phyloP scores from a whole-genome alignment of 2,797 vertebrate species.

The Clarias pachynema region DNA sequence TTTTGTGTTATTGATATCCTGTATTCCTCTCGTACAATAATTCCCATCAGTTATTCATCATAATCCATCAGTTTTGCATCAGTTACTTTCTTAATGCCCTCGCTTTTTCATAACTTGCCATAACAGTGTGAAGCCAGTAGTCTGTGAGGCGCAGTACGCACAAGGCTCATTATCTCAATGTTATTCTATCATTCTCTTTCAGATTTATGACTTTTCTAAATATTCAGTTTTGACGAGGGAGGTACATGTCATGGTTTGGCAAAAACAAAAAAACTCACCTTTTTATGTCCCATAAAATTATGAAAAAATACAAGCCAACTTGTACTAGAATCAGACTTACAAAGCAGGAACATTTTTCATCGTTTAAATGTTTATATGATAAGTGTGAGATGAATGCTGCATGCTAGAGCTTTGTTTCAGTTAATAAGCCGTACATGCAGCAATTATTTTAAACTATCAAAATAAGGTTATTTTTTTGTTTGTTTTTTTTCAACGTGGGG shows the following conservation, averaged over 20 bases:
- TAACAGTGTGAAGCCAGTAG: neutral
- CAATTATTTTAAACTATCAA: neutral
- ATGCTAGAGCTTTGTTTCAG: too few species aligned
- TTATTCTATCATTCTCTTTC: neutral
- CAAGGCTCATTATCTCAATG: neutral
- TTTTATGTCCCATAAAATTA: too few species aligned
- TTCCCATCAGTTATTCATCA: conserved; percentile 1
- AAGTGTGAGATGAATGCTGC: neutral
- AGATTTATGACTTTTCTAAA: neutral
- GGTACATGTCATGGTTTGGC: neutral
- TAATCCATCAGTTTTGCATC: conserved; percentile 9
- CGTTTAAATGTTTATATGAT: neutral
- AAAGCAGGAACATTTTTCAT: neutral
- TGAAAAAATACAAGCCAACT: neutral
- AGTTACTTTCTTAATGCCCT: neutral
- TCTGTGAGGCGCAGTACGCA: neutral
- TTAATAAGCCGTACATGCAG: neutral
- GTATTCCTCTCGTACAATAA: neutral
- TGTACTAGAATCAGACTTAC: neutral
- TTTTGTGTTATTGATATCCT: neutral
- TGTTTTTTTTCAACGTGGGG: too few species aligned
- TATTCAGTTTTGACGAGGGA: neutral
- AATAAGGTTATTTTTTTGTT: neutral
- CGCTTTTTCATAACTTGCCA: conserved; percentile 8
- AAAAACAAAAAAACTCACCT: too few species aligned